Evolutionary conservation across 2,888 invertebrate species (phyloP).

Genomic region (Macroteleia sp.): DNA sequence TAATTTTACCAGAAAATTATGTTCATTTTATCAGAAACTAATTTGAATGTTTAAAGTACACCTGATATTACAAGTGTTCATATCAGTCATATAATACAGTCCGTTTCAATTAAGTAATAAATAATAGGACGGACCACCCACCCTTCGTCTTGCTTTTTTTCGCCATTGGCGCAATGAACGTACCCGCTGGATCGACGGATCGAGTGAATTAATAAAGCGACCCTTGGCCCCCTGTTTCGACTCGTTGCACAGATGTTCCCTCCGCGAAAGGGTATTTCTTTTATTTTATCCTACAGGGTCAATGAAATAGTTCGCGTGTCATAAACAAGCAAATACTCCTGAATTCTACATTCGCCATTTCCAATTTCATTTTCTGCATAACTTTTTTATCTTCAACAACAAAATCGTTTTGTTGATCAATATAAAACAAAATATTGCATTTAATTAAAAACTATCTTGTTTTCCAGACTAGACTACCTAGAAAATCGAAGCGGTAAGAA

Average conservation of each 20-base stretch:
- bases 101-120: constrained; percentile 80
- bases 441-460: background rate
- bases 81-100: constrained; percentile 51
- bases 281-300: constrained; percentile 80
- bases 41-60: constrained; percentile 23
- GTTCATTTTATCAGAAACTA: background rate
- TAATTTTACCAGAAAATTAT: no score
- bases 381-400: no score
- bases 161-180: constrained; percentile 54
- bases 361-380: no score
- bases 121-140: constrained; percentile 74
- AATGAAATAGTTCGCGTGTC: constrained; percentile 77
- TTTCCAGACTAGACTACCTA: no score
- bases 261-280: constrained; percentile 77
- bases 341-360: no score
- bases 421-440: no score
- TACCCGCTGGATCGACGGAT: constrained; percentile 73
- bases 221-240: constrained; percentile 69
- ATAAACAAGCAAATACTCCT: constrained; percentile 42
- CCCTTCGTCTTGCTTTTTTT: constrained; percentile 51
- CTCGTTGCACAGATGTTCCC: constrained; percentile 73
- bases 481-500: constrained; percentile 53
- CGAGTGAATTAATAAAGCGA: constrained; percentile 83
- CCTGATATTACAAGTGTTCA: constrained; percentile 56
- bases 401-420: no score